Percentiles rank a stretch among this genome's conserved stretches.
Evolutionary conservation across 2,888 invertebrate species (phyloP).

Genomic region (Deilephila porcellus): DNA sequence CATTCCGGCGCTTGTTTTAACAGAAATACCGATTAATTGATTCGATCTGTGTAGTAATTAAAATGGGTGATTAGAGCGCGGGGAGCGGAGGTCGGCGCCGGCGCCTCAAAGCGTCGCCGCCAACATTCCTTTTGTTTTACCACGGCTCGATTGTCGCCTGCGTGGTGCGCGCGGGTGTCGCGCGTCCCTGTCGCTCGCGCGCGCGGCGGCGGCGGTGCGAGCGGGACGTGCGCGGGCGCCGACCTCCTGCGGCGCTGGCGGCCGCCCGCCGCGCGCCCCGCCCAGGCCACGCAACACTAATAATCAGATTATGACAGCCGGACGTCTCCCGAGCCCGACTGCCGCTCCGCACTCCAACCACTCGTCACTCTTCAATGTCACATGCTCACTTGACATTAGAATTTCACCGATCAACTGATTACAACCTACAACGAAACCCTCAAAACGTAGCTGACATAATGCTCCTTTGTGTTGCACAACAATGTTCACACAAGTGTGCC

Average conservation of each 20-base stretch:
- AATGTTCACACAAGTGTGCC: slow-evolving; percentile 2
- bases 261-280: slow-evolving; percentile 78
- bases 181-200: slow-evolving; percentile 53
- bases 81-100: slow-evolving; percentile 83
- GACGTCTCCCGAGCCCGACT: slow-evolving; percentile 59
- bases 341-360: slow-evolving; percentile 37
- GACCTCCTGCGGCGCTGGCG: slow-evolving; percentile 79
- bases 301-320: slow-evolving; percentile 84
- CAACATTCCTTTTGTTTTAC: slow-evolving; percentile 85
- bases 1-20: slow-evolving; percentile 79
- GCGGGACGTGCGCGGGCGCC: slow-evolving; percentile 77
- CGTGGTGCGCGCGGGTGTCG: slow-evolving; percentile 60
- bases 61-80: slow-evolving; percentile 84
- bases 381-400: slow-evolving; percentile 65
- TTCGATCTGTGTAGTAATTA: slow-evolving; percentile 85
- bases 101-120: slow-evolving; percentile 84
- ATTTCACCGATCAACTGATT: slow-evolving; percentile 46
- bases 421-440: slow-evolving; percentile 46
- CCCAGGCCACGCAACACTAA: slow-evolving; percentile 75
- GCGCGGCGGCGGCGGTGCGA: slow-evolving; percentile 50
- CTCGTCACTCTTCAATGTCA: slow-evolving; percentile 73
- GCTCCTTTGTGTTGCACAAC: slow-evolving; percentile 43
- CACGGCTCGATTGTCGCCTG: slow-evolving; percentile 84
- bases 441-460: slow-evolving; percentile 55
- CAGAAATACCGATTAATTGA: slow-evolving; percentile 84